Conservation (phyloP, 2,888 invertebrate species). For the Lasioglossum oenotherae region DNA sequence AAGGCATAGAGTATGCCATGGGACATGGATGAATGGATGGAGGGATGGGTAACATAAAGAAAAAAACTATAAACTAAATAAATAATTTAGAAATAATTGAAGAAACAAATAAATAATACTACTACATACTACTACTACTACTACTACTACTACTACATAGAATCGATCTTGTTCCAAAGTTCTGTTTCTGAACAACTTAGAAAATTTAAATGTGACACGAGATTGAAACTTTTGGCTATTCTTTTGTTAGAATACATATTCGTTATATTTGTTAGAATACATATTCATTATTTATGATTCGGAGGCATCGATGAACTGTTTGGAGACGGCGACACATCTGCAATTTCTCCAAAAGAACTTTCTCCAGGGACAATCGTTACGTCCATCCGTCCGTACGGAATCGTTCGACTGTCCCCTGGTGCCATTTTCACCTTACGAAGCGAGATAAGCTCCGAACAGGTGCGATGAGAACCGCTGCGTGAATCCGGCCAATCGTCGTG, state of each 20-base stretch:
- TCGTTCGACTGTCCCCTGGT: background rate
- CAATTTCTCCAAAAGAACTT: background rate
- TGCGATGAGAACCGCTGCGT: slow-evolving; percentile 69
- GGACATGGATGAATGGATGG: too few species aligned
- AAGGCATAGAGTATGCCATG: too few species aligned
- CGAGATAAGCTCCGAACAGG: background rate
- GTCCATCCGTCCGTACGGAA: background rate
- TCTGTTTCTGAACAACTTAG: too few species aligned
- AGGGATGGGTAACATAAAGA: too few species aligned
- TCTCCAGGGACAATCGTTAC: background rate
- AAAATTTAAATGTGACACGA: background rate
- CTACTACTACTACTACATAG: too few species aligned
- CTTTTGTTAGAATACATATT: background rate
- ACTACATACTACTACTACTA: too few species aligned
- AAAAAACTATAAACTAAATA: too few species aligned
- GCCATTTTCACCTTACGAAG: background rate
- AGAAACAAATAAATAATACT: too few species aligned
- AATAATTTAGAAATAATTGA: too few species aligned
- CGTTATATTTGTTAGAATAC: background rate
- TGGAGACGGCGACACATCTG: background rate
- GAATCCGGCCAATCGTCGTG: slow-evolving; percentile 65
- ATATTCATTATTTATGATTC: background rate
- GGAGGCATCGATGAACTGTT: background rate
- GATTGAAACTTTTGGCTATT: background rate
- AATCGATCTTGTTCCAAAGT: too few species aligned